Evolutionary conservation across 2,797 vertebrate species (phyloP).

Genomic region (Pelochelys cantorii): DNA sequence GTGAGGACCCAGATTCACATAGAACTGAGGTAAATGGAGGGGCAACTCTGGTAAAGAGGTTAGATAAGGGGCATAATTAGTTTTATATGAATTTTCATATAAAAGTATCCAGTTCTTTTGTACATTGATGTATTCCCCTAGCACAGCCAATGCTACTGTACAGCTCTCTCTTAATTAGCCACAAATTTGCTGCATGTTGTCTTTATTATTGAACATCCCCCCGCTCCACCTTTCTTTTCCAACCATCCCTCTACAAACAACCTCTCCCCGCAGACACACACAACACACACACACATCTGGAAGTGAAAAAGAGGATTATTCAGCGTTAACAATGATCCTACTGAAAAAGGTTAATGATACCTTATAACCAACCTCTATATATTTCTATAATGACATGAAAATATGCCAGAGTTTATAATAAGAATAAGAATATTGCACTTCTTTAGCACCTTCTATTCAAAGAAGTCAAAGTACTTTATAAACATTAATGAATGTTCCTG

Average conservation of each 20-base stretch:
- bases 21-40: not conserved
- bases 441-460: not conserved
- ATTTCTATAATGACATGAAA: not conserved
- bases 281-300: not conserved
- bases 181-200: conserved; percentile 64
- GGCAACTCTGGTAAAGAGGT: not conserved
- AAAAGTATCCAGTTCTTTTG: conserved; percentile 12
- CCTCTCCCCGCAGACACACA: conserved; percentile 18
- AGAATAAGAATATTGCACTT: not conserved
- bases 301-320: conserved; percentile 47
- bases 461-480: not conserved
- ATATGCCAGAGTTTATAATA: not conserved
- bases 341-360: conserved; percentile 26
- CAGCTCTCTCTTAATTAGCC: conserved; percentile 67
- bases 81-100: not conserved
- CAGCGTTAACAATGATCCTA: conserved; percentile 53
- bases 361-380: not conserved
- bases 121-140: conserved; percentile 39
- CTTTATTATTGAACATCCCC: conserved; percentile 51
- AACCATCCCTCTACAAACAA: conserved; percentile 77
- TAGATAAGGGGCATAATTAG: not conserved
- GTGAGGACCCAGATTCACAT: not conserved
- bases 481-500: not conserved
- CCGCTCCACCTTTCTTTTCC: conserved; percentile 62
- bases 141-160: conserved; percentile 11